phyloP scores from a whole-genome alignment of 2,888 invertebrate species.

The Schizotus pectinicornis region DNA sequence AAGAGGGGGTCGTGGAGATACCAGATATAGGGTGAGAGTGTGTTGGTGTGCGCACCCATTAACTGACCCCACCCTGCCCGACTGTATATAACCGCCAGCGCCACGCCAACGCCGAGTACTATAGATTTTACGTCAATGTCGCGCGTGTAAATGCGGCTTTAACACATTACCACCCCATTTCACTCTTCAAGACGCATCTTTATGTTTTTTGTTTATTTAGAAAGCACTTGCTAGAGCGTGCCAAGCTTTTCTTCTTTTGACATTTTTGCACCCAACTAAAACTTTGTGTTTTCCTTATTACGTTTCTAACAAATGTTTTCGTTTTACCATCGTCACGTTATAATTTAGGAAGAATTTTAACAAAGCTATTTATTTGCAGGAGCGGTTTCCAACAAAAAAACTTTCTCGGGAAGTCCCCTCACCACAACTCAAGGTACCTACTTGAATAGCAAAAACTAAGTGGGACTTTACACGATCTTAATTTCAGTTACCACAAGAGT shows the following conservation, averaged over 20 bases:
- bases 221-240: constrained; percentile 40
- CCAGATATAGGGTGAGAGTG: constrained; percentile 39
- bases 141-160: constrained; percentile 19
- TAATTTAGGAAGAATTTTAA: constrained; percentile 24
- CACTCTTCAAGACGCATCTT: constrained; percentile 7
- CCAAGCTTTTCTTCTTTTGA: constrained; percentile 28
- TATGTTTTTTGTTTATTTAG: constrained; percentile 7
- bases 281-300: constrained; percentile 15
- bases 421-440: constrained; percentile 50
- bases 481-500: constrained; percentile 49
- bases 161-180: constrained; percentile 1
- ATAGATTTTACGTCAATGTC: constrained; percentile 1
- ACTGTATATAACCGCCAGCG: constrained; percentile 20
- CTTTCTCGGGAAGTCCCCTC: constrained; percentile 48
- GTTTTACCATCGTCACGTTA: constrained; percentile 24
- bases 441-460: neutral
- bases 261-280: constrained; percentile 23
- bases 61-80: constrained; percentile 35
- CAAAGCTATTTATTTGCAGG: constrained; percentile 46
- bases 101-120: constrained; percentile 7
- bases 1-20: constrained; percentile 19
- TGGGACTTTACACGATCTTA: neutral
- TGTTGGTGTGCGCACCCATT: constrained; percentile 58
- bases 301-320: constrained; percentile 25
- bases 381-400: constrained; percentile 46